Base-by-base conservation (phyloP, 2,888 invertebrate species). In the Panzeria rudis region DNA sequence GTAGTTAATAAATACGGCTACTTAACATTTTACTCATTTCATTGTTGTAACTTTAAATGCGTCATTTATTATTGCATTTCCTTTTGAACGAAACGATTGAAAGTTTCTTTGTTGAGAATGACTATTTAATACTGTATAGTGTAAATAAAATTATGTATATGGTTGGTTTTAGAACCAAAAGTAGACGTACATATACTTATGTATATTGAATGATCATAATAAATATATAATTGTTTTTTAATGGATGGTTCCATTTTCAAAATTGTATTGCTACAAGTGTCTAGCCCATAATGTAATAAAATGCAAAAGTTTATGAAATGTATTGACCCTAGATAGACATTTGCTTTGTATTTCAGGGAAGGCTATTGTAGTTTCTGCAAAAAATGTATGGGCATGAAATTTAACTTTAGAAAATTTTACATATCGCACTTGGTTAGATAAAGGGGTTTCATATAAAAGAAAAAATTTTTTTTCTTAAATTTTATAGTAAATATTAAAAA, bases 41-140 rank as follows among this genome's bases (percentile, higher is more conserved):
- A 68, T 81, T 72, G 68, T 84, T 77, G 76, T 72, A 77, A 77
- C 52, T 62, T 81, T 77, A 68, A 84, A 81, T 81, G 84, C 84
- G 84, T 84, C 84, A 81, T 68, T 72, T 56, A 44, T 72, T 56
- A 44, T 47, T 72, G 64, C 64, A 81, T 81, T 71, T 81, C 59
- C 73, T 81, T 71, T 71, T 15, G 47, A 47, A 35, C 17, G n/a
- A 73, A 73, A 66, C 52, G 38, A 61, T 50, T 75, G 50, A 56
- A 71, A 52, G 59, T 75, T 73, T 68, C 75, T 81, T 81, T 75
- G 80, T 80, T 80, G n/a, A 68, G 50, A 59, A 50, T 76, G 35
- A 38, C 29, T 66, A 15, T 32, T 79, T 47, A 64, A 38, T 72
- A 44, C 20, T 66, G 35, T 17, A 59, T 35, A 23, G 25, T 56